Evolutionary conservation across 1,140 invertebrate species (phyloP), one percentile per base, ranked within the genome.

Genomic region (Drosophila mayri): DNA sequence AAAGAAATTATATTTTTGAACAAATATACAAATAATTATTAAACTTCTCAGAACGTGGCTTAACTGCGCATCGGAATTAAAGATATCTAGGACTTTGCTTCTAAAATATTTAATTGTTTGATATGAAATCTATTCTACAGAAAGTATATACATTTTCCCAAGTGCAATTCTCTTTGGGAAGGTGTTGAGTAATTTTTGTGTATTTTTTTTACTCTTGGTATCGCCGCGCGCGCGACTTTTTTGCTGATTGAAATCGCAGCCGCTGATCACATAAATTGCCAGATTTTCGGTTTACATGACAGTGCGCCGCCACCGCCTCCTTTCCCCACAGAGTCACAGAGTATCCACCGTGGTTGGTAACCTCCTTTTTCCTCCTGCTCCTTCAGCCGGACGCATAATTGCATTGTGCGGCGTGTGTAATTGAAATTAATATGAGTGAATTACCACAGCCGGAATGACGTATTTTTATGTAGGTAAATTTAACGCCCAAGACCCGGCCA

Each of bases 341-440:
- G 50, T 57, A 12, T 58, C 52, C 50, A 59, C 18, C 50, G 4
- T 18, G 12, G 35, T 18, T 44, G 41, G 10, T 20, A 20, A 28
- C 20, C 30, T 41, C 22, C 57, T 16, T n/a, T 22, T 22, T 9
- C 40, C 18, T n/a, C n/a, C 40, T 12, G 28, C 30, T 28, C 41
- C 30, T 50, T 32, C 44, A 35, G 60, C 37, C 61, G 40, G 70
- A 85, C 78, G 85, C 85, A 91, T 91, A 91, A 91, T 91, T 91
- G 87, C 87, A 91, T 91, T 91, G 87, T 90, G 78, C 73, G 74
- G 50, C 70, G 84, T 84, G 85, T 90, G 85, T 91, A 91, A 91
- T 91, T 91, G 87, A 91, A 91, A 91, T 91, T 91, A 91, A 91
- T 91, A 91, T 80, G 87, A 91, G 79, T 91, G 80, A 76, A 81